Evolutionary conservation across 2,888 invertebrate species (phyloP), one percentile per base, ranked within the genome.

Genomic region (Ferdinandea cuprea): DNA sequence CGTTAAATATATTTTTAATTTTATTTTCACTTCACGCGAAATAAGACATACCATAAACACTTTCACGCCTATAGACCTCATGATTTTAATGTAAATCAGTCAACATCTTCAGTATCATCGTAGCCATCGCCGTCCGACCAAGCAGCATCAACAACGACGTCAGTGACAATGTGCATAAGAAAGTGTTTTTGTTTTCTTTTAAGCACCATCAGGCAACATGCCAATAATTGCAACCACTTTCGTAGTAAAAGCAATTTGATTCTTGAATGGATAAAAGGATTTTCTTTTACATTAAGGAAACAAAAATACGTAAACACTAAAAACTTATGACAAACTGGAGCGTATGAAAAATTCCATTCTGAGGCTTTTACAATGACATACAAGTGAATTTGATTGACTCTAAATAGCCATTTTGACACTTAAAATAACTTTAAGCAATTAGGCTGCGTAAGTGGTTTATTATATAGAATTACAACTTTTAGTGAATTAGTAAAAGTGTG

Each of bases 181-280:
- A 50, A 30, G 6, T 42, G 56, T 69, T 63, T 54, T 56, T 25
- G 61, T 50, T 19, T 9, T 32, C 40, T 37, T 32, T 37, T 52
- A 28, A 56, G 42, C 13, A 13, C 61, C 50, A 30, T 40, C 37
- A 46, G 80, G 80, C 80, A 76, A 11, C n/a, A 56, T 80, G 80
- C 80, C 80, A 80, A 25, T 25, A 25, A 69, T 50, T 76, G 58
- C 50, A 80, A 65, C 48, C 61, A 65, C 63, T 69, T 71, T 80
- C 50, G 76, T 76, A 69, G 80, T 76, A 76, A 80, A 80, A 69
- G 76, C 44, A 52, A 59, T 76, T 58, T 58, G 32, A 69, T 69
- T 69, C 58, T 65, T 56, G 59, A 77, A 71, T 59, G 76, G 71
- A 59, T 71, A 59, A 68, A 58, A 59, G 71, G 65, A 74, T 73